Conservation (phyloP, 2,797 vertebrate genomes). For the Rhyacichthys aspro region DNA sequence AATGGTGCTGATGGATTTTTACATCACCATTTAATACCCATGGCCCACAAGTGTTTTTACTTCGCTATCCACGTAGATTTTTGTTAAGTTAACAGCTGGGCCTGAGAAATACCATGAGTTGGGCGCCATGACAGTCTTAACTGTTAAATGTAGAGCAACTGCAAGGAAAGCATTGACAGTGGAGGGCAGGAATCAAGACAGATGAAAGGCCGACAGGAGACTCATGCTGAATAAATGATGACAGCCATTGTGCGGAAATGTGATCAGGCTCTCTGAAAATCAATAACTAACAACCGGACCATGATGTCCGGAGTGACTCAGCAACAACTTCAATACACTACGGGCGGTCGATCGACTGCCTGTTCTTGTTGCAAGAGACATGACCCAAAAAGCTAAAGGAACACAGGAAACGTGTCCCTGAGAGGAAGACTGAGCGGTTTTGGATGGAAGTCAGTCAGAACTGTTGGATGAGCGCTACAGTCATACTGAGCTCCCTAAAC, state of each 20-base stretch:
- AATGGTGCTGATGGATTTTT: too few relatives aligned
- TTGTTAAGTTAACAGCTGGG: slow-evolving; percentile 1
- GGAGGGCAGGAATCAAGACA: slow-evolving; percentile 51
- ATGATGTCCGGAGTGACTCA: slow-evolving; percentile 72
- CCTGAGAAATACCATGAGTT: slow-evolving; percentile 13
- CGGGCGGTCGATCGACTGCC: slow-evolving; percentile 56
- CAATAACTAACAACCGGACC: slow-evolving; percentile 76
- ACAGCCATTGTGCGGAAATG: slow-evolving; percentile 73
- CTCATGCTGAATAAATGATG: slow-evolving; percentile 78
- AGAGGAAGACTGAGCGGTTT: slow-evolving; percentile 27
- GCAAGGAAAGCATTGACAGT: slow-evolving; percentile 44
- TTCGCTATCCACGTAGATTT: not conserved
- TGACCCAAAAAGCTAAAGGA: slow-evolving; percentile 40
- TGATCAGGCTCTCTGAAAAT: slow-evolving; percentile 75
- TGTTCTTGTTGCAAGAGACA: slow-evolving; percentile 53
- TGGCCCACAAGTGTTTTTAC: not conserved
- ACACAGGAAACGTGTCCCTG: slow-evolving; percentile 42
- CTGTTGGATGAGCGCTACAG: slow-evolving; percentile 29
- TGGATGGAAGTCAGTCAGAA: slow-evolving; percentile 44
- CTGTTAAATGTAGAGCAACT: slow-evolving; percentile 56
- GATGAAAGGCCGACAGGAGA: slow-evolving; percentile 66
- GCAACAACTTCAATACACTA: slow-evolving; percentile 70
- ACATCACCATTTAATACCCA: too few relatives aligned
- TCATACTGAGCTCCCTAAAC: slow-evolving; percentile 39
- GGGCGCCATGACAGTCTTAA: slow-evolving; percentile 34